These are phyloP conservation scores for Sebastes alutus DNA, from an alignment of 2,797 vertebrate species.

Conservation along the genomic window DNA sequence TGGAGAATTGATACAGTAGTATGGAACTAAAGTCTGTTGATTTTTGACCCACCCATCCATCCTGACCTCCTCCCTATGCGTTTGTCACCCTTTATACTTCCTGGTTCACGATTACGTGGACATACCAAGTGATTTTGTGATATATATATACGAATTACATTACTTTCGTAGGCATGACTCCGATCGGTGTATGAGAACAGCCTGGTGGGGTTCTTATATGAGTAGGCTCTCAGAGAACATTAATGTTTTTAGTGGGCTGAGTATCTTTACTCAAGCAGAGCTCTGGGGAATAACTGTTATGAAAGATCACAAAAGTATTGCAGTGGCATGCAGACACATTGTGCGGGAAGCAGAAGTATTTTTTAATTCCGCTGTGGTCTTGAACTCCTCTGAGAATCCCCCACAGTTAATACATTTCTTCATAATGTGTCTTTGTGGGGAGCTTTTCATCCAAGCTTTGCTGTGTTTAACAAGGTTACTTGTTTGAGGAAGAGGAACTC, in stretches of 20 bases:
- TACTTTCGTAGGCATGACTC: no score
- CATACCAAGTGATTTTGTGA: no score
- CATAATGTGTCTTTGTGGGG: not conserved
- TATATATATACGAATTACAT: no score
- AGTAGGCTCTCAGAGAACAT: not conserved
- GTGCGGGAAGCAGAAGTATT: slow-evolving; percentile 26
- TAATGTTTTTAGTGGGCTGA: not conserved
- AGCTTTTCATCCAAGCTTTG: not conserved
- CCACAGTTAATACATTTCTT: not conserved
- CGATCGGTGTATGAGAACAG: no score
- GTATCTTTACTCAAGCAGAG: not conserved
- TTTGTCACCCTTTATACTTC: no score
- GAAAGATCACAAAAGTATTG: slow-evolving; percentile 15
- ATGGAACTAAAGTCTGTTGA: no score
- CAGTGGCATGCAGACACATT: slow-evolving; percentile 3
- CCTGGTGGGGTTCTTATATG: not conserved
- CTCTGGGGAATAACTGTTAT: not conserved
- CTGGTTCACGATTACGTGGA: not conserved
- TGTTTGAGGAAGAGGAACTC: slow-evolving; percentile 37
- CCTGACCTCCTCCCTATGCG: no score
- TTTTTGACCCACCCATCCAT: no score
- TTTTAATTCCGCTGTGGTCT: slow-evolving; percentile 16
- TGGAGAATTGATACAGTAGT: not conserved
- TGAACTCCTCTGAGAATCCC: slow-evolving; percentile 13
- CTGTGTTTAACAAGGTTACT: not conserved